Percentiles rank a stretch among this genome's conserved stretches.
These are phyloP conservation scores for Scaptomyza montana DNA, from an alignment of 1,140 invertebrate species.

Conservation along the genomic window DNA sequence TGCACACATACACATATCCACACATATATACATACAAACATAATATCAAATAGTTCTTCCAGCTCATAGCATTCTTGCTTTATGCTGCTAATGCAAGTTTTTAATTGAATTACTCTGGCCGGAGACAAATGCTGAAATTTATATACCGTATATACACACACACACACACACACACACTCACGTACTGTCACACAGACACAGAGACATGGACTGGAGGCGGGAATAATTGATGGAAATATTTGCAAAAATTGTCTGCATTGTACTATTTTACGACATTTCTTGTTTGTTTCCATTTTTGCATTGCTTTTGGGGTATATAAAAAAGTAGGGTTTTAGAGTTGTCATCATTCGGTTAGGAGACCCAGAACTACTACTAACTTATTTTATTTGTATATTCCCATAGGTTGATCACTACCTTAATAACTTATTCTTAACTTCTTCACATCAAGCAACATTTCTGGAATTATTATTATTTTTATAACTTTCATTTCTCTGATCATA, in stretches of 20 bases:
- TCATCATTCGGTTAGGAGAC: too few relatives aligned
- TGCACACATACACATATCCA: neutral
- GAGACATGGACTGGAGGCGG: neutral
- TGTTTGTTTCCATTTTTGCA: neutral
- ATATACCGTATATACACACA: neutral
- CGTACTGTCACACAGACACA: too few relatives aligned
- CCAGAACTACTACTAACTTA: too few relatives aligned
- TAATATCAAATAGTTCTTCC: slow-evolving; percentile 34
- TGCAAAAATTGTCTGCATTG: slow-evolving; percentile 17
- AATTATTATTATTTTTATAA: too few relatives aligned
- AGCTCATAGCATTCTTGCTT: slow-evolving; percentile 38
- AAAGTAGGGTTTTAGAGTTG: too few relatives aligned
- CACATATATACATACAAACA: neutral
- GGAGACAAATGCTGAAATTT: slow-evolving; percentile 20
- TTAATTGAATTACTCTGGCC: slow-evolving; percentile 48
- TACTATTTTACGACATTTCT: slow-evolving; percentile 4
- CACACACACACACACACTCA: too few relatives aligned
- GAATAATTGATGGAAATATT: slow-evolving; percentile 12
- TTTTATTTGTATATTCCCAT: too few relatives aligned
- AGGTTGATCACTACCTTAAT: too few relatives aligned
- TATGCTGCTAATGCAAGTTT: slow-evolving; percentile 49
- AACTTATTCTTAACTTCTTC: too few relatives aligned
- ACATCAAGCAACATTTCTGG: too few relatives aligned
- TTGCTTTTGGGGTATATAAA: too few relatives aligned
- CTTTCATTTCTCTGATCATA: too few relatives aligned